Evolutionary conservation across 2,888 invertebrate species (phyloP).

Genomic region (Gasteruption jaculator): DNA sequence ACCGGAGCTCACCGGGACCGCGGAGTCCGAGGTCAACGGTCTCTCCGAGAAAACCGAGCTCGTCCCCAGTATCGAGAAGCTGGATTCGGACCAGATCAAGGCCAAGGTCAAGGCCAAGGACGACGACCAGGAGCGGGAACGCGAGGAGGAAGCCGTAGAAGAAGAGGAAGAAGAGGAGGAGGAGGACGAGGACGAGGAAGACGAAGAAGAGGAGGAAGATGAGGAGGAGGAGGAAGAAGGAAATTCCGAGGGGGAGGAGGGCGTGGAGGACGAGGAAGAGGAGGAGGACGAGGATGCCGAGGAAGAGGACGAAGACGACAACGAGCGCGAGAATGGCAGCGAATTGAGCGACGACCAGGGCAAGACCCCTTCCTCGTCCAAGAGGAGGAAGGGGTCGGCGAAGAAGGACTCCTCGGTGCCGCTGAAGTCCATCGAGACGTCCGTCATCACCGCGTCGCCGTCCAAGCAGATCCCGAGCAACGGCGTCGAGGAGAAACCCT

Average conservation of each 20-base stretch:
- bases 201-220: conserved; percentile 31
- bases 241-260: conserved; percentile 31
- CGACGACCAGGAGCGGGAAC: conserved; percentile 25
- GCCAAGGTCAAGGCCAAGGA: too few species aligned
- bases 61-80: too few species aligned
- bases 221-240: conserved; percentile 35
- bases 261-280: conserved; percentile 18
- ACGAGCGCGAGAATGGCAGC: too few species aligned
- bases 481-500: conserved; percentile 20
- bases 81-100: too few species aligned
- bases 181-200: conserved; percentile 28
- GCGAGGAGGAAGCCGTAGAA: conserved; percentile 14
- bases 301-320: conserved; percentile 9
- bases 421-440: conserved; percentile 42
- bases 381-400: conserved; percentile 10
- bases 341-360: too few species aligned
- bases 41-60: too few species aligned
- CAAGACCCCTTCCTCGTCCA: conserved; percentile 6
- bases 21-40: too few species aligned
- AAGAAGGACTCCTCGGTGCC: conserved; percentile 15
- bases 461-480: conserved; percentile 32
- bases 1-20: conserved; percentile 27
- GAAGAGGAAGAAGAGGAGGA: conserved; percentile 25
- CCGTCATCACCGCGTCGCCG: conserved; percentile 45
- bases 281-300: conserved; percentile 15